These are phyloP conservation scores for Tipula vernalis DNA, from an alignment of 2,888 invertebrate genomes.

Conservation along the genomic window DNA sequence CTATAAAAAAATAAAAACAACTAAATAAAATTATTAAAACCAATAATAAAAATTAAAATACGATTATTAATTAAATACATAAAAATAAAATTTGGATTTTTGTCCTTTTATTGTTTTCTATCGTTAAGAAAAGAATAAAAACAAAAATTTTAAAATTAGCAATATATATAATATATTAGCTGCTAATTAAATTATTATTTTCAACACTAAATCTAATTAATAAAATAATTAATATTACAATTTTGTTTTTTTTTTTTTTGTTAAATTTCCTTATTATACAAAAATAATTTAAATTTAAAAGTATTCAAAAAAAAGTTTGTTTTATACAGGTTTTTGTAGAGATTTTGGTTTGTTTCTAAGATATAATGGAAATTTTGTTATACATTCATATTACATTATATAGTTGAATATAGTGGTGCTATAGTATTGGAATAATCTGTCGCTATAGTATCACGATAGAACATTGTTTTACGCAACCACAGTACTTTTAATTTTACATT, in stretches of 20 bases:
- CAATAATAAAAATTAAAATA: neutral
- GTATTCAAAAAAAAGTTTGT: neutral
- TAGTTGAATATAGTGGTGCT: neutral
- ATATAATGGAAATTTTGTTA: neutral
- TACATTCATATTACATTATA: neutral
- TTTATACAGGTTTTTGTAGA: neutral
- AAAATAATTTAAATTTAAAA: neutral
- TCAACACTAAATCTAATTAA: neutral
- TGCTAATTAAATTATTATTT: neutral
- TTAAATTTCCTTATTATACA: neutral
- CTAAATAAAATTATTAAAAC: neutral
- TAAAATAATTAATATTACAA: neutral
- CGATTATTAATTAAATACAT: neutral
- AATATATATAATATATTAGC: conserved; percentile 4
- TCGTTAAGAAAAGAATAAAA: neutral
- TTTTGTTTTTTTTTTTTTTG: neutral
- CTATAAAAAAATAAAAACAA: neutral
- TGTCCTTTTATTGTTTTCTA: neutral
- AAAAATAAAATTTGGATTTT: neutral
- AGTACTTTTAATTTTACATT: neutral
- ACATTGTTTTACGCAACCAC: neutral
- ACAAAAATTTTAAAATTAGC: neutral
- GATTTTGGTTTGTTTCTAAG: neutral
- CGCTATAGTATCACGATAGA: neutral
- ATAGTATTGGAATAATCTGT: neutral